Evolutionary conservation across 1,140 invertebrate genomes (phyloP), one percentile per base, ranked within the genome.

Genomic region (Apis florea): DNA sequence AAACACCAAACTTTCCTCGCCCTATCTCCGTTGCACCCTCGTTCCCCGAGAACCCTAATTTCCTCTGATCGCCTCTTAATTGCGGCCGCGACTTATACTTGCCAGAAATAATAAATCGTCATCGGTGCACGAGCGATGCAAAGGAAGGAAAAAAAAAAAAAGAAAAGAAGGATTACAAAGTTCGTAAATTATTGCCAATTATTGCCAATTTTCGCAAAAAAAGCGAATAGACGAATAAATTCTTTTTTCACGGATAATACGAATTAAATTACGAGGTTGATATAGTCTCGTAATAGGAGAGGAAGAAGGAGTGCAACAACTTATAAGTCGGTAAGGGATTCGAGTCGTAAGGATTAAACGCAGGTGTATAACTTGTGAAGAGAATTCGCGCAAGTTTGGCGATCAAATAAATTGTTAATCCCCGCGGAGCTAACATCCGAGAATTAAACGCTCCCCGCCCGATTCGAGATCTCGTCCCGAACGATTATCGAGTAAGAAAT

Each of bases 1-100:
- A 83, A 73, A 83, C 82, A 84, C 78, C 69, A 56, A 85, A 85
- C 82, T 85, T 85, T 82, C 61, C 11, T 64, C 12, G 12, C 47
- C 77, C 59, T 66, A 73, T 73, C 58, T 74, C 47, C 47, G 26
- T 21, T 59, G 70, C 53, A n/a, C 51, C 75, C 21, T 75, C 70
- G 12, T 72, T 74, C 59, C 12, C 59, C n/a, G n/a, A n/a, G n/a
- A n/a, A n/a, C n/a, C n/a, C 54, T 66, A 68, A 76, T 83, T 84
- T 47, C 24, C 70, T n/a, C 11, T 19, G 13, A 15, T 40, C n/a
- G n/a, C n/a, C n/a, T 40, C 69, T 70, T 56, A 58, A 59, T 59
- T 21, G 31, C 70, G 6, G 0, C 21, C 24, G 19, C 19, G 49
- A 17, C 21, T n/a, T 9, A n/a, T 21, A 21, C 15, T 21, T 58